phyloP scores from a whole-genome alignment of 92 coral and sea anemone species.

The Phenganax subtilis region DNA sequence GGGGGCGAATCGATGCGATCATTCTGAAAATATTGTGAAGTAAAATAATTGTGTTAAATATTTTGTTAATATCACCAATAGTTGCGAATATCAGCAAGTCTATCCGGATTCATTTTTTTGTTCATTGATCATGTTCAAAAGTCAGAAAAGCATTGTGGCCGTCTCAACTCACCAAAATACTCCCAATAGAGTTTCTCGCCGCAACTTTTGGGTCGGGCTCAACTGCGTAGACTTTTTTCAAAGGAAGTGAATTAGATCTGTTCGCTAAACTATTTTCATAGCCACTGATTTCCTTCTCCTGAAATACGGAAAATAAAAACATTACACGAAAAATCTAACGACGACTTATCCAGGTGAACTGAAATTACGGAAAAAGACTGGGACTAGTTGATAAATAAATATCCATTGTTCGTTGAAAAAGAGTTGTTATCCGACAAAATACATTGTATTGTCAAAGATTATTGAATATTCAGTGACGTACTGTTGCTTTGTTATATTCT shows the following conservation, averaged over 20 bases:
- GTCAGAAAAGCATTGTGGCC: no score
- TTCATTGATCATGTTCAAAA: no score
- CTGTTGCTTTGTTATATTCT: constrained; percentile 42
- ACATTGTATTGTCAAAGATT: no score
- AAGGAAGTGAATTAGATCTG: constrained; percentile 68
- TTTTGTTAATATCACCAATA: no score
- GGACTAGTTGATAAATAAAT: no score
- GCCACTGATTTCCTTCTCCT: constrained; percentile 27
- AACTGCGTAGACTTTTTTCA: constrained; percentile 49
- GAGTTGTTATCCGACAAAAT: no score
- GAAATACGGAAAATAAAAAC: constrained; percentile 2
- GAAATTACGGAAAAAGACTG: no score
- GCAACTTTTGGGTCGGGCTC: constrained; percentile 42
- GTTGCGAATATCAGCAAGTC: no score
- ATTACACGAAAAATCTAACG: not conserved
- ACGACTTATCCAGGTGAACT: not conserved
- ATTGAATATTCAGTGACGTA: not conserved
- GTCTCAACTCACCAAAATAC: constrained; percentile 43
- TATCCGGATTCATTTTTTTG: no score
- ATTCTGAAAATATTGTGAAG: not conserved
- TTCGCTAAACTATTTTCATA: constrained; percentile 60
- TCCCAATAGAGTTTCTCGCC: constrained; percentile 66
- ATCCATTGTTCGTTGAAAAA: no score
- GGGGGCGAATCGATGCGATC: constrained; percentile 43
- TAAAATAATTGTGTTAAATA: not conserved